Percentiles rank a stretch among this genome's conserved stretches.
Conservation (phyloP, 2,113 vertebrate genomes). For the Geococcyx californianus region DNA sequence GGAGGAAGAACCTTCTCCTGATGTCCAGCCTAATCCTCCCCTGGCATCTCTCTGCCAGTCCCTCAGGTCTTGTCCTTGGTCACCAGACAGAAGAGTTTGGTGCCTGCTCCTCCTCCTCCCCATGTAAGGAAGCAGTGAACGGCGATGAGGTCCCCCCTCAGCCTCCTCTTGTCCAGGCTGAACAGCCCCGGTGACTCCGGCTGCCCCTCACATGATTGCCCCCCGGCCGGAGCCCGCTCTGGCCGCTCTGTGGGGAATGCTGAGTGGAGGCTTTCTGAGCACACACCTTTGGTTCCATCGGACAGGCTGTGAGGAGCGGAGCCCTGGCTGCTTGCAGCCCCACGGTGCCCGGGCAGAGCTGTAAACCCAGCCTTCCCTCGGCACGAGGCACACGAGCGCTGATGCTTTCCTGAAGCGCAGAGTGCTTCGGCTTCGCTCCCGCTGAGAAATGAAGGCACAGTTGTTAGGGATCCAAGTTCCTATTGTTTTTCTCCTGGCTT, state of each 20-base stretch:
- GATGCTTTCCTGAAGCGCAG: not conserved
- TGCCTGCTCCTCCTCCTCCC: too few relatives aligned
- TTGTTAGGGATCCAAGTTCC: not conserved
- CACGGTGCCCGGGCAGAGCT: fast-evolving
- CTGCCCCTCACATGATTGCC: too few relatives aligned
- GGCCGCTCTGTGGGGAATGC: fast-evolving
- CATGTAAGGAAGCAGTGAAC: too few relatives aligned
- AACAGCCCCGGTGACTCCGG: too few relatives aligned
- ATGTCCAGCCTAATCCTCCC: too few relatives aligned
- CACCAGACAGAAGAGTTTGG: too few relatives aligned
- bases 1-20: too few relatives aligned
- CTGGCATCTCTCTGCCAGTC: too few relatives aligned
- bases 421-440: not conserved
- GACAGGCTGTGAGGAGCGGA: fast-evolving
- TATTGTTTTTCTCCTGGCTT: not conserved
- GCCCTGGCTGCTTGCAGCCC: not conserved
- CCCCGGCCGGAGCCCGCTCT: fast-evolving
- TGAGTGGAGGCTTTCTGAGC: fast-evolving
- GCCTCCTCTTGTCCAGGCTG: too few relatives aligned
- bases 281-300: fast-evolving
- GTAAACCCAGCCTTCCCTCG: fast-evolving
- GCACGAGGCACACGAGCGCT: fast-evolving
- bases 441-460: not conserved
- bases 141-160: too few relatives aligned
- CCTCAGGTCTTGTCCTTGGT: too few relatives aligned